A percentile compares a stretch with the other conserved stretches of the same genome.
Conservation (phyloP, 2,888 invertebrate genomes). For the Andrena chrysosceles region DNA sequence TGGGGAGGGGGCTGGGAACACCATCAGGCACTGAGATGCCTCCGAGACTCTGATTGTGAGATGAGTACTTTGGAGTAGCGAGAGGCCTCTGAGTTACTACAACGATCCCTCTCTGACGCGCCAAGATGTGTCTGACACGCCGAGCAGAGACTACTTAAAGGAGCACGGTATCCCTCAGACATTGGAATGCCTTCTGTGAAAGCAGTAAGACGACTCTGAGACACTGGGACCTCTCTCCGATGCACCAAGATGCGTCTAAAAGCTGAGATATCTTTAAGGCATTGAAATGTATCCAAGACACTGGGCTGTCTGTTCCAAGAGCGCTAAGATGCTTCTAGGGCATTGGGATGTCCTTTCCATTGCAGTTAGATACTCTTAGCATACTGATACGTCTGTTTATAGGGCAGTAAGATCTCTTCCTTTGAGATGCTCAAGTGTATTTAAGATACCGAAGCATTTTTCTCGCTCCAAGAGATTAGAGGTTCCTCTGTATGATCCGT, state of each 20-base stretch:
- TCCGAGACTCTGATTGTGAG: neutral
- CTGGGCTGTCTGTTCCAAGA: neutral
- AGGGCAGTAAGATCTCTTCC: no score
- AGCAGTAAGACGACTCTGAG: no score
- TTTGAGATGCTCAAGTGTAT: no score
- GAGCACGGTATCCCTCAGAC: neutral
- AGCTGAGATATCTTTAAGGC: neutral
- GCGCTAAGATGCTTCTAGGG: neutral
- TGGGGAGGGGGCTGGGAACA: constrained; percentile 13
- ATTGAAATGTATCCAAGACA: neutral
- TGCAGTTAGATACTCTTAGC: no score
- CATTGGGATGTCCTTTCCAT: neutral
- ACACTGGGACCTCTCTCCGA: neutral
- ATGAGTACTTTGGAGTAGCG: neutral
- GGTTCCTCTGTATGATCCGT: neutral
- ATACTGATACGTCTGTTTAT: no score
- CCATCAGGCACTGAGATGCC: neutral
- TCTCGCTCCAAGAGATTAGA: neutral
- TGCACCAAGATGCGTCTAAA: neutral
- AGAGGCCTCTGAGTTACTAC: neutral
- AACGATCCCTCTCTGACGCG: neutral
- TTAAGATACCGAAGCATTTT: no score
- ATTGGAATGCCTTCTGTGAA: no score
- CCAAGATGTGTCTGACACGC: neutral
- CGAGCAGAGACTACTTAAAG: neutral